Evolutionary conservation across 37 sponge, comb jelly and placozoan genomes (phyloP).

Genomic region (Mnemiopsis leidyi): DNA sequence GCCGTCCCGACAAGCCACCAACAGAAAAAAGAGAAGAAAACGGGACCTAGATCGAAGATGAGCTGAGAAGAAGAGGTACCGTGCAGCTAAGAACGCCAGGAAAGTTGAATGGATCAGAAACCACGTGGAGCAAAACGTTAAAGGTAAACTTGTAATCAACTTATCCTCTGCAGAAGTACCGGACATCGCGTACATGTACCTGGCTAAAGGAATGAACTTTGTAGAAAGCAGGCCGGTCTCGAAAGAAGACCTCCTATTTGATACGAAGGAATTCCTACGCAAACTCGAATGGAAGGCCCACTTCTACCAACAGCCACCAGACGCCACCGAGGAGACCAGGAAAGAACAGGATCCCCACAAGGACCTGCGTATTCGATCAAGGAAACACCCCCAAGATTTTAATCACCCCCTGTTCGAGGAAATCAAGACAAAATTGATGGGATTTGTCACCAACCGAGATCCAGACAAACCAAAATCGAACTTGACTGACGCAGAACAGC

Average conservation of each 20-base stretch:
- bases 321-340: background rate
- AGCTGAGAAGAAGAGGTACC: background rate
- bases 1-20: background rate
- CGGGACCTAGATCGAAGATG: background rate
- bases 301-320: background rate
- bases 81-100: background rate
- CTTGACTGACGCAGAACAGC: background rate
- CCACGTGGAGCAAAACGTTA: background rate
- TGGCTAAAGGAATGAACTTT: slow-evolving; percentile 51
- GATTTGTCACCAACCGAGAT: background rate
- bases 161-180: slow-evolving; percentile 5
- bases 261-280: background rate
- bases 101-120: background rate
- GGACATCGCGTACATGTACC: background rate
- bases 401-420: background rate
- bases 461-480: background rate
- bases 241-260: background rate
- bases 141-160: background rate
- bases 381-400: background rate
- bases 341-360: background rate
- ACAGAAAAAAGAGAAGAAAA: background rate
- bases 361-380: background rate
- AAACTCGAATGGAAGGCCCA: background rate
- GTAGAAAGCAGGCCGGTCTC: background rate
- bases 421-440: background rate